A percentile compares a stretch with the other conserved stretches of the same genome.
phyloP scores from a whole-genome alignment of 1,140 invertebrate genomes.

The Drosophila grimshawi region DNA sequence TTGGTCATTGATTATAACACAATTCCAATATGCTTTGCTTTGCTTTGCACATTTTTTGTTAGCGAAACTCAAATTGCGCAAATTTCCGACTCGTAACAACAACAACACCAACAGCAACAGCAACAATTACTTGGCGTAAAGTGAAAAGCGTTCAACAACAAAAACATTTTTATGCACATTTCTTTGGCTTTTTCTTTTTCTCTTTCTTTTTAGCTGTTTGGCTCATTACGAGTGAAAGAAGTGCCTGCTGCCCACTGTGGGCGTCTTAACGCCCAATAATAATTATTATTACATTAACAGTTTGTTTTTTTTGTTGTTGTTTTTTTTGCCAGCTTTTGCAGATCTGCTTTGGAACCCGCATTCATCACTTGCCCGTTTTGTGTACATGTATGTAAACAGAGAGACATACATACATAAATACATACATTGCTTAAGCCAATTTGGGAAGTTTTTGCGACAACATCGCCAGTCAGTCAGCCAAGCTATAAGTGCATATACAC shows the following conservation, averaged over 20 bases:
- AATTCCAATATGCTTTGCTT: slow-evolving; percentile 16
- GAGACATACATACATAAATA: neutral
- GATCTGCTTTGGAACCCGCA: slow-evolving; percentile 30
- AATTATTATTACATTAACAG: slow-evolving; percentile 49
- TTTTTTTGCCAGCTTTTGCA: slow-evolving; percentile 5
- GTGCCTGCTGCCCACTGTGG: slow-evolving; percentile 26
- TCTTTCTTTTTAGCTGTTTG: neutral
- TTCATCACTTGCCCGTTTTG: slow-evolving; percentile 23
- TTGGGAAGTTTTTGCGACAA: slow-evolving; percentile 33
- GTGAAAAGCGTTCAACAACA: slow-evolving; percentile 33
- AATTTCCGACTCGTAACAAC: slow-evolving; percentile 22
- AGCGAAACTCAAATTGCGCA: slow-evolving; percentile 31
- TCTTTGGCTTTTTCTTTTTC: slow-evolving; percentile 20
- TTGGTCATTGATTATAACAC: slow-evolving; percentile 19
- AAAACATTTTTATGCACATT: slow-evolving; percentile 22
- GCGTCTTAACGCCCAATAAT: slow-evolving; percentile 40
- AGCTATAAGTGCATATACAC: neutral
- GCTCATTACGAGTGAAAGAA: slow-evolving; percentile 18
- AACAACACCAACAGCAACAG: slow-evolving; percentile 3
- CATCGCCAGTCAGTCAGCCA: slow-evolving; percentile 10
- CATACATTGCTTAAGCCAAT: slow-evolving; percentile 38
- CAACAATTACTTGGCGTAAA: slow-evolving; percentile 14
- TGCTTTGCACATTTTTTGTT: slow-evolving; percentile 9
- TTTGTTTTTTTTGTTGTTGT: slow-evolving; percentile 3
- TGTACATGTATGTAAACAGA: neutral